Percentiles rank a stretch among this genome's conserved stretches.
Conservation (phyloP, 2,113 vertebrate species). For the Elachura formosa region DNA sequence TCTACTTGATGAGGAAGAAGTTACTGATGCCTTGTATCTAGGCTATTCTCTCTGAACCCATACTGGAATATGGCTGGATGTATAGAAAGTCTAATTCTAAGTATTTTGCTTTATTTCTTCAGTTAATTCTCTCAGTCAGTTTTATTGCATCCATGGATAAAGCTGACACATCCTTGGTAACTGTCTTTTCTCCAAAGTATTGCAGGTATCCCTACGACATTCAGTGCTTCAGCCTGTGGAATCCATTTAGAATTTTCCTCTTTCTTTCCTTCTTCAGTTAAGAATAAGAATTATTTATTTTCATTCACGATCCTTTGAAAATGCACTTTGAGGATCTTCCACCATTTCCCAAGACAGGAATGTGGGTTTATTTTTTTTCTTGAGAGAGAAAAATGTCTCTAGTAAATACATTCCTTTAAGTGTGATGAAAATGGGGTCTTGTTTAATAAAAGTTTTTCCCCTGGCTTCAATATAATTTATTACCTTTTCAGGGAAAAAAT, state of each 20-base stretch:
- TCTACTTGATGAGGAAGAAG: not conserved
- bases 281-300: not conserved
- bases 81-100: not conserved
- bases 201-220: not conserved
- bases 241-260: not conserved
- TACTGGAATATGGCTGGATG: not conserved
- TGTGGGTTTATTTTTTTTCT: not conserved
- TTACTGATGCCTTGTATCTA: not conserved
- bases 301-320: conserved; percentile 14
- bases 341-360: not conserved
- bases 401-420: not conserved
- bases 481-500: not conserved
- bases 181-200: not conserved
- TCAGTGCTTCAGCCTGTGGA: not conserved
- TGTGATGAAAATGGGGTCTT: not conserved
- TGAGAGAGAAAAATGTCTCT: not conserved
- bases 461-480: not conserved
- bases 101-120: not conserved
- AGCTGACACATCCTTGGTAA: not conserved
- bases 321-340: not conserved
- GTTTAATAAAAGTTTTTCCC: conserved; percentile 6
- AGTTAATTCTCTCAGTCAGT: not conserved
- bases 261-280: not conserved
- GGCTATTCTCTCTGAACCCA: not conserved
- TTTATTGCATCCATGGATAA: not conserved